Conservation (phyloP, 2,888 invertebrate species). For the Brachylomia viminalis region DNA sequence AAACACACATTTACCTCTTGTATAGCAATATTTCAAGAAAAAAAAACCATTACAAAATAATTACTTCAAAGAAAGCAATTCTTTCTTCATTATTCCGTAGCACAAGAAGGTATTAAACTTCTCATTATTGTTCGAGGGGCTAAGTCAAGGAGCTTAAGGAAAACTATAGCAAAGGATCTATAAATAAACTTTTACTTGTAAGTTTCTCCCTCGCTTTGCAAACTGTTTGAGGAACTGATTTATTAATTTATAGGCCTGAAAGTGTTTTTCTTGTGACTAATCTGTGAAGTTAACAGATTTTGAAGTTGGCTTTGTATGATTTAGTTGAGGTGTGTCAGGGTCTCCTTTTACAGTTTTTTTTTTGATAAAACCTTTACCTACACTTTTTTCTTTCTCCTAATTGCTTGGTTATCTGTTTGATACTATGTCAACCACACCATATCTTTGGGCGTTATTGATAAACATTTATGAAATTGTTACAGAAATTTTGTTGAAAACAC, state of each 20-base stretch:
- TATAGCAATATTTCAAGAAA: not conserved
- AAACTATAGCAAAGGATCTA: slow-evolving; percentile 28
- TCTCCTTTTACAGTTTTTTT: not conserved
- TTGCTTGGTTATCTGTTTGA: not conserved
- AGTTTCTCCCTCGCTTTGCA: slow-evolving; percentile 23
- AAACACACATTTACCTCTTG: not conserved
- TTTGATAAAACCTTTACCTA: not conserved
- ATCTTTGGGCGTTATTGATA: no score
- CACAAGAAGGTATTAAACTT: not conserved
- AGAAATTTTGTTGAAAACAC: no score
- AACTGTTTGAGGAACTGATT: slow-evolving; percentile 35
- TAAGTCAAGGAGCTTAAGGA: slow-evolving; percentile 8
- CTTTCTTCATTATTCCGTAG: not conserved
- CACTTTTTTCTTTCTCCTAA: not conserved
- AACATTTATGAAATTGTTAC: no score
- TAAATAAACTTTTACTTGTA: slow-evolving; percentile 29
- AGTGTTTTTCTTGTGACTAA: slow-evolving; percentile 44
- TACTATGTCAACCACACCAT: not conserved
- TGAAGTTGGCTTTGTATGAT: slow-evolving; percentile 9
- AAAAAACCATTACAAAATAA: not conserved
- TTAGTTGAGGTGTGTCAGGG: not conserved
- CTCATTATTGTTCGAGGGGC: slow-evolving; percentile 35
- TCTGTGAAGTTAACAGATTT: slow-evolving; percentile 27
- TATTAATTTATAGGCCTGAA: slow-evolving; percentile 34
- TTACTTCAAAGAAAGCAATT: not conserved